These are phyloP conservation scores for Brenthis daphne DNA, from an alignment of 2,888 invertebrate genomes.

Conservation along the genomic window DNA sequence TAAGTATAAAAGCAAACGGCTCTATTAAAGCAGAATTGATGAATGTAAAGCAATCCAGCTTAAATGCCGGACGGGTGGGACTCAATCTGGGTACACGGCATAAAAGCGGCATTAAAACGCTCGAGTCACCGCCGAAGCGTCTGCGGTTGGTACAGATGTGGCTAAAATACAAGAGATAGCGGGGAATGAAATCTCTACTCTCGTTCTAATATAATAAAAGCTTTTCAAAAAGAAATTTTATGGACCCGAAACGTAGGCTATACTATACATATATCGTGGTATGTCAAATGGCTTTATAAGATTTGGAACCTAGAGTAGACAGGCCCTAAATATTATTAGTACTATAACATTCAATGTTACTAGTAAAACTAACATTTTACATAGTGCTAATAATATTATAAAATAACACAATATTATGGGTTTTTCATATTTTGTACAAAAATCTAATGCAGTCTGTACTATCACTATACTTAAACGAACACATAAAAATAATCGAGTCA, in stretches of 20 bases:
- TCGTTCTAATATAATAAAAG: background rate
- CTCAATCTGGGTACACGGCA: constrained; percentile 70
- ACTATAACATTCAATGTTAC: no score
- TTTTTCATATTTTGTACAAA: no score
- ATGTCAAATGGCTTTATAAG: no score
- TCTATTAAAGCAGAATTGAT: constrained; percentile 69
- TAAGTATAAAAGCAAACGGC: constrained; percentile 67
- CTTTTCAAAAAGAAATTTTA: no score
- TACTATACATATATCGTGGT: no score
- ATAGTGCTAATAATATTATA: no score
- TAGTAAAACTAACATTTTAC: no score
- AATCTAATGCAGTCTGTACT: no score
- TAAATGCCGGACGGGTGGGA: constrained; percentile 57
- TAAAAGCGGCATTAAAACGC: constrained; percentile 69
- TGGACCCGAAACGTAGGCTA: no score
- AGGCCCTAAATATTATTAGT: no score
- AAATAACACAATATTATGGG: no score
- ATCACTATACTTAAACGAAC: background rate
- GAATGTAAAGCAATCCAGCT: constrained; percentile 69
- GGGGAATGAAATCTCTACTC: constrained; percentile 9
- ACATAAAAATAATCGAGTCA: background rate
- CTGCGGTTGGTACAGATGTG: constrained; percentile 48
- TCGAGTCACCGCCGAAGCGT: constrained; percentile 42
- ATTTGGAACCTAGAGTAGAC: no score
- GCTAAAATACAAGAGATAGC: constrained; percentile 41